phyloP scores from a whole-genome alignment of 2,113 vertebrate genomes.

The Eubucco bourcierii region DNA sequence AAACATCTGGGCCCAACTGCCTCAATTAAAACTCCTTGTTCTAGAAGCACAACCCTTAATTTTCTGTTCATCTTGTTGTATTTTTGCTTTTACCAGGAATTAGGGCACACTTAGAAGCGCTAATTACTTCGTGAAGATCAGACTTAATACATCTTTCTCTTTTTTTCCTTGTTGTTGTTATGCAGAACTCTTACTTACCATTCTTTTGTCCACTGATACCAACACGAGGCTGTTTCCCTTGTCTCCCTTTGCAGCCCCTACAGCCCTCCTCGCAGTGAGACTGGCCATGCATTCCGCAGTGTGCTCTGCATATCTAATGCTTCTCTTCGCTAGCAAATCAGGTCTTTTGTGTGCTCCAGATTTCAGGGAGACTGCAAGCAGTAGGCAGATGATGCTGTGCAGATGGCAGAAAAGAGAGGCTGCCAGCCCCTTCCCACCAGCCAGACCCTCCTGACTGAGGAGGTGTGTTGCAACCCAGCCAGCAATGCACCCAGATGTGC shows the following conservation, averaged over 20 bases:
- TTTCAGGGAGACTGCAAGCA: fast-evolving
- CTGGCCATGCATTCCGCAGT: fast-evolving
- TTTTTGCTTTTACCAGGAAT: constrained; percentile 44
- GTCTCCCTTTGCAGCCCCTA: neutral
- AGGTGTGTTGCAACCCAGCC: neutral
- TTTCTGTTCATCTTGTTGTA: constrained; percentile 46
- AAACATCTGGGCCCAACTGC: constrained; percentile 45
- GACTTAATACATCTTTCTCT: neutral
- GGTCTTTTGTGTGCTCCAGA: fast-evolving
- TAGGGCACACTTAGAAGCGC: neutral
- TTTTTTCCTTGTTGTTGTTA: neutral
- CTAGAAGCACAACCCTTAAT: neutral
- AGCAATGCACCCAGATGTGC: fast-evolving
- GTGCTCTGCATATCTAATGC: neutral
- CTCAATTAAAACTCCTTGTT: constrained; percentile 18
- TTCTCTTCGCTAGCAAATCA: fast-evolving
- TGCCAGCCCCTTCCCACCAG: too few relatives aligned
- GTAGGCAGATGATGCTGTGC: fast-evolving
- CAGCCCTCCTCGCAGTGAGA: neutral
- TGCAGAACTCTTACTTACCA: neutral
- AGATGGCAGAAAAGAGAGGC: fast-evolving
- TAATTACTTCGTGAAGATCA: constrained; percentile 47
- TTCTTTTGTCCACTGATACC: neutral
- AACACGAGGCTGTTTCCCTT: neutral
- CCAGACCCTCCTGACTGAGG: neutral